These are phyloP conservation scores for Antheraea mylitta DNA, from an alignment of 1,140 invertebrate genomes.

Conservation along the genomic window DNA sequence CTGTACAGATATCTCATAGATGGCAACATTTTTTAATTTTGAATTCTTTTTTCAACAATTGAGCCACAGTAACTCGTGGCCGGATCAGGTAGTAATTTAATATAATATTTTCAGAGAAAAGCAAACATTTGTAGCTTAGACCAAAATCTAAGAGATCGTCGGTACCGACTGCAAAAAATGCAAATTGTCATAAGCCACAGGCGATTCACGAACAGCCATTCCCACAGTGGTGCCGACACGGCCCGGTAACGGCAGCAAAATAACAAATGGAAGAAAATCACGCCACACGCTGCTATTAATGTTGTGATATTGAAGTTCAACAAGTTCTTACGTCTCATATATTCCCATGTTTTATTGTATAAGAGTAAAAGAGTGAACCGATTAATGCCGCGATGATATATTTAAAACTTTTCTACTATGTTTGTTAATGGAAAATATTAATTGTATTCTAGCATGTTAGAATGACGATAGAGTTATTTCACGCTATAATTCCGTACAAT, in stretches of 20 bases:
- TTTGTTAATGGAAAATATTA: background rate
- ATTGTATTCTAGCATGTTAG: background rate
- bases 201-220: constrained; percentile 73
- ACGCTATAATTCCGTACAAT: no score
- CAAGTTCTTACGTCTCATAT: background rate
- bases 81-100: background rate
- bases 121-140: constrained; percentile 25
- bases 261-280: constrained; percentile 6
- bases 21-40: no score
- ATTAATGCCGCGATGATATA: background rate
- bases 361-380: background rate
- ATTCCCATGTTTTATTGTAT: background rate
- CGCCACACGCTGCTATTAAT: background rate
- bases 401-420: background rate
- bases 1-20: no score
- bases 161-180: constrained; percentile 70
- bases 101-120: background rate
- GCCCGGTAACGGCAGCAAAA: constrained; percentile 48
- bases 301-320: background rate
- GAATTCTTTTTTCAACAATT: no score
- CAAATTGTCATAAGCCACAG: constrained; percentile 76
- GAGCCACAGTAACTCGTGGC: no score
- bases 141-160: constrained; percentile 46
- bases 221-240: constrained; percentile 55
- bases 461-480: no score